A percentile compares a stretch with the other conserved stretches of the same genome.
Evolutionary conservation across 1,140 invertebrate genomes (phyloP).

Genomic region (Cotesia vestalis): DNA sequence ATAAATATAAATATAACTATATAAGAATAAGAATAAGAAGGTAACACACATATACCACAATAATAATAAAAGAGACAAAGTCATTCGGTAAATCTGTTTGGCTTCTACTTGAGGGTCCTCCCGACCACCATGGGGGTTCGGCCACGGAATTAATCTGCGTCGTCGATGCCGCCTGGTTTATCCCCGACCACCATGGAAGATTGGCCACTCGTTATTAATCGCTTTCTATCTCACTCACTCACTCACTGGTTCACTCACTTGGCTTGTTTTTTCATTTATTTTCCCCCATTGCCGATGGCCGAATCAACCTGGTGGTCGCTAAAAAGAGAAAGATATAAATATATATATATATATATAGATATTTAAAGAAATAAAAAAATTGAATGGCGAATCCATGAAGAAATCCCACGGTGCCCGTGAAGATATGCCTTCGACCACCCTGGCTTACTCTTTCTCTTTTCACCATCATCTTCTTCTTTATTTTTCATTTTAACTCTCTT

Average conservation of each 20-base stretch:
- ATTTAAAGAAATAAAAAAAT: conserved; percentile 27
- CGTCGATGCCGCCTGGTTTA: conserved; percentile 35
- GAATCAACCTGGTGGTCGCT: conserved; percentile 15
- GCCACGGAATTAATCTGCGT: conserved; percentile 32
- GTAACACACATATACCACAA: not conserved
- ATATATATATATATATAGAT: conserved; percentile 2
- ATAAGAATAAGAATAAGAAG: conserved; percentile 1
- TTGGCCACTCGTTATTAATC: conserved; percentile 36
- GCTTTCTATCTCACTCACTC: conserved; percentile 13
- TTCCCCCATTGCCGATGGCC: conserved; percentile 8
- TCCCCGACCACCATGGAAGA: conserved; percentile 36
- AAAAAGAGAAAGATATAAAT: conserved; percentile 6
- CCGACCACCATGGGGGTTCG: conserved; percentile 27
- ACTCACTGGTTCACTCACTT: not conserved
- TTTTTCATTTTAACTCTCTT: conserved; percentile 2
- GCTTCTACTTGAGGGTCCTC: conserved; percentile 18
- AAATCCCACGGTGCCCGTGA: conserved; percentile 43
- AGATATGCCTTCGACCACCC: conserved; percentile 43
- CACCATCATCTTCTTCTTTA: conserved; percentile 30
- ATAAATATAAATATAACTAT: not conserved
- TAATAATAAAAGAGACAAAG: conserved; percentile 17
- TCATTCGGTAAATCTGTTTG: conserved; percentile 17
- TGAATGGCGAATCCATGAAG: conserved; percentile 38
- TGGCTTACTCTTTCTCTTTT: conserved; percentile 32
- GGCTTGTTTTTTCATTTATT: conserved; percentile 9